Percentiles rank a stretch among this genome's conserved stretches.
These are phyloP conservation scores for Gouania willdenowi DNA, from an alignment of 2,797 vertebrate species.

Conservation along the genomic window DNA sequence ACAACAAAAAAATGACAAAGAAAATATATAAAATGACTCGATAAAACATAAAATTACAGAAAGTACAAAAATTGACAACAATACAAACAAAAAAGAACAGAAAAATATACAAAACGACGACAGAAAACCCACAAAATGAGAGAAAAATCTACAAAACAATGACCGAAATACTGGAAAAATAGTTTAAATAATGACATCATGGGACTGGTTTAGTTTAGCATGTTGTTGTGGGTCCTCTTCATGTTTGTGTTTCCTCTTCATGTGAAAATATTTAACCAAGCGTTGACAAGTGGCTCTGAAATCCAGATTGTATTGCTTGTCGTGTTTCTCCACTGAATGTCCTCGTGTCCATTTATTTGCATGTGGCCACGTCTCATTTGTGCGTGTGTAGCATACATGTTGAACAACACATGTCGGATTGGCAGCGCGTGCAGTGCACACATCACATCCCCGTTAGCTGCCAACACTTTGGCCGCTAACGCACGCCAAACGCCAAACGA, in stretches of 20 bases:
- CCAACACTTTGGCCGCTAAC: conserved; percentile 76
- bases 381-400: conserved; percentile 57
- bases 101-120: too few relatives aligned
- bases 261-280: conserved; percentile 48
- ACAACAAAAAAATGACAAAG: too few relatives aligned
- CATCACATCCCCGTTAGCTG: conserved; percentile 75
- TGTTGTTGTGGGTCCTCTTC: background rate
- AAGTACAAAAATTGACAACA: too few relatives aligned
- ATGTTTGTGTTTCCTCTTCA: conserved; percentile 19
- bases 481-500: conserved; percentile 89
- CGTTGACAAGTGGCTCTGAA: conserved; percentile 32
- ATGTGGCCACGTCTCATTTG: too few relatives aligned
- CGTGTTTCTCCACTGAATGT: conserved; percentile 35
- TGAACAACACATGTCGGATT: conserved; percentile 59
- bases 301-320: conserved; percentile 58
- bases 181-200: too few relatives aligned
- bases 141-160: too few relatives aligned
- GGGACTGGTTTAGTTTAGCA: too few relatives aligned
- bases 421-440: conserved; percentile 8
- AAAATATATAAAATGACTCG: too few relatives aligned
- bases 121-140: too few relatives aligned
- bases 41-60: too few relatives aligned
- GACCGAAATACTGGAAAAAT: too few relatives aligned
- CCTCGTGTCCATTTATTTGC: conserved; percentile 70
- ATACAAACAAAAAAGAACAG: too few relatives aligned